Conservation (phyloP, 2,797 vertebrate species). For the Prionace glauca region DNA sequence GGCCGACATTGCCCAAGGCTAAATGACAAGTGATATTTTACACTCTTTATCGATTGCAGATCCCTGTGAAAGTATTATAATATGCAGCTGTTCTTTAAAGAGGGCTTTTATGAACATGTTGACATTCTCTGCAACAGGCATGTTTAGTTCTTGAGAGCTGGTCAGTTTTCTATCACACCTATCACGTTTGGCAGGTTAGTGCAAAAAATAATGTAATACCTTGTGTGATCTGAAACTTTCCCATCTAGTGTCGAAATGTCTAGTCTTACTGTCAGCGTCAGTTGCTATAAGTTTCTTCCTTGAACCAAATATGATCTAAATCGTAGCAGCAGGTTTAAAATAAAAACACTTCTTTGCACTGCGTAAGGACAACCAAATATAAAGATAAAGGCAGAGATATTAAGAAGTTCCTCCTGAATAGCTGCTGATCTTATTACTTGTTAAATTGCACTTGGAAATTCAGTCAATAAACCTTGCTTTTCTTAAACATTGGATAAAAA, state of each 20-base stretch:
- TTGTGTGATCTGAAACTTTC: not conserved
- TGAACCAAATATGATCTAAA: not conserved
- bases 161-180: constrained; percentile 37
- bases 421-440: not conserved
- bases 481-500: not conserved
- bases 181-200: constrained; percentile 5
- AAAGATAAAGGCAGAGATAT: not conserved
- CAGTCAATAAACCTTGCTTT: not conserved
- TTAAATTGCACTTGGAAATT: too few species aligned
- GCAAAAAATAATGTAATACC: not conserved
- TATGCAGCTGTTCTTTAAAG: constrained; percentile 24
- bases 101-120: not conserved
- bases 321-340: not conserved
- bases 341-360: not conserved
- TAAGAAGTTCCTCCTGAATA: not conserved
- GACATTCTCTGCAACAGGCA: constrained; percentile 1
- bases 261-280: not conserved
- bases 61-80: constrained; percentile 49
- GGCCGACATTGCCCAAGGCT: constrained; percentile 50
- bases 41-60: constrained; percentile 67
- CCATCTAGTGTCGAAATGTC: constrained; percentile 10
- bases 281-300: not conserved
- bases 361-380: not conserved
- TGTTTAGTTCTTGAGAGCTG: constrained; percentile 30
- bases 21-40: constrained; percentile 57